Conservation (phyloP, 1,140 invertebrate species). For the Subanguina moxae region DNA sequence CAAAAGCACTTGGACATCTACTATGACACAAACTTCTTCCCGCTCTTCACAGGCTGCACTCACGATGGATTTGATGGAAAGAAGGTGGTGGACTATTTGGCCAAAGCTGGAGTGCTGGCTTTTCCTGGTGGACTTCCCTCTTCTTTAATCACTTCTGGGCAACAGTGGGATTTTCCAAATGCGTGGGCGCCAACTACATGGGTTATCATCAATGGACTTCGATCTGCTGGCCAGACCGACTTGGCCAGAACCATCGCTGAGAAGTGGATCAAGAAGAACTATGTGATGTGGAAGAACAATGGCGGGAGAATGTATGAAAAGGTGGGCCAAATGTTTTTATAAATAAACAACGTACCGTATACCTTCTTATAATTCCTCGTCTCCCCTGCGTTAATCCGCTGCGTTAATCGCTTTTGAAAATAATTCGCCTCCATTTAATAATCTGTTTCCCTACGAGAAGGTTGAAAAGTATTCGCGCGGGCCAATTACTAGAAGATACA, state of each 20-base stretch:
- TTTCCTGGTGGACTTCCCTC: constrained; percentile 73
- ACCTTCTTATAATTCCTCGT: no score
- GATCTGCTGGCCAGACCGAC: constrained; percentile 67
- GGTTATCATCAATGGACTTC: constrained; percentile 74
- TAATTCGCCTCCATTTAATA: no score
- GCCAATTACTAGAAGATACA: no score
- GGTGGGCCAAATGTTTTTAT: neutral
- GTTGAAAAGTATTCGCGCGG: no score
- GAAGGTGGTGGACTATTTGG: constrained; percentile 37
- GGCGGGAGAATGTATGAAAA: constrained; percentile 73
- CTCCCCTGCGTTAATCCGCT: no score
- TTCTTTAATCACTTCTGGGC: constrained; percentile 69
- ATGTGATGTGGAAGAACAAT: constrained; percentile 70
- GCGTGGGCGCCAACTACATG: constrained; percentile 82
- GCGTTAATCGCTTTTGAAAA: no score
- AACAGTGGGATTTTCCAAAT: constrained; percentile 91
- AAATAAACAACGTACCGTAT: no score
- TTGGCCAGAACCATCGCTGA: constrained; percentile 72
- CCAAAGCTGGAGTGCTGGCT: constrained; percentile 36
- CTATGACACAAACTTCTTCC: constrained; percentile 77
- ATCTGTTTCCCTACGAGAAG: no score
- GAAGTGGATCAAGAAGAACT: constrained; percentile 78
- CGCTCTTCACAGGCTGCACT: constrained; percentile 71
- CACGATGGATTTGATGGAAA: constrained; percentile 40
- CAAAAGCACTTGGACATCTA: constrained; percentile 68